A percentile compares a stretch with the other conserved stretches of the same genome.
Conservation (phyloP, 2,113 vertebrate species). For the Cheirogaleus medius region DNA sequence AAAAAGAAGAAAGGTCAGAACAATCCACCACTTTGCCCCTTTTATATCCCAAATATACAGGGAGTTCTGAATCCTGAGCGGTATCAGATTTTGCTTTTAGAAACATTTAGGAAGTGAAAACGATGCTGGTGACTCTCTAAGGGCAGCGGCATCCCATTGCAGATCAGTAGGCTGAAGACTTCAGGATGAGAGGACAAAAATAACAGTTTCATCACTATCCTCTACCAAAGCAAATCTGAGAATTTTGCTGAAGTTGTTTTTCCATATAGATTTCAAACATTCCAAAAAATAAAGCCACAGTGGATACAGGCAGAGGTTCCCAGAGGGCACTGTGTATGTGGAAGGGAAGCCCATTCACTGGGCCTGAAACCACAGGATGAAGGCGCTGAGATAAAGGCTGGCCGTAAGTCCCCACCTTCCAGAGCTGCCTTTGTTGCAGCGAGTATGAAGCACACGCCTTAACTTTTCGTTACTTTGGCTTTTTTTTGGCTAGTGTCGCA, state of each 20-base stretch:
- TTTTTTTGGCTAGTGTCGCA: slow-evolving; percentile 82
- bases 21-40: neutral
- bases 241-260: neutral
- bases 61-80: neutral
- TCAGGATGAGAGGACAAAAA: neutral
- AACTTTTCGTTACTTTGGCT: slow-evolving; percentile 66
- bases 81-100: slow-evolving; percentile 48
- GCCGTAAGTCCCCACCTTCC: neutral
- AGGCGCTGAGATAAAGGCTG: neutral
- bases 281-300: neutral
- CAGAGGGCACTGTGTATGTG: neutral
- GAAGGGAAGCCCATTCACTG: neutral
- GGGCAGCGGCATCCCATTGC: neutral
- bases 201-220: neutral
- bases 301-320: neutral
- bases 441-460: slow-evolving; percentile 37
- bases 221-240: neutral
- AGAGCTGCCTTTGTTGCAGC: slow-evolving; percentile 59
- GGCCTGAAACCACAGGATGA: neutral
- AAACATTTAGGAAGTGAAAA: slow-evolving; percentile 35
- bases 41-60: neutral
- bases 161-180: neutral
- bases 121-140: neutral
- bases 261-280: neutral
- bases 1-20: slow-evolving; percentile 17